Conservation (phyloP, 2,797 vertebrate genomes). For the Malurus leucopterus region DNA sequence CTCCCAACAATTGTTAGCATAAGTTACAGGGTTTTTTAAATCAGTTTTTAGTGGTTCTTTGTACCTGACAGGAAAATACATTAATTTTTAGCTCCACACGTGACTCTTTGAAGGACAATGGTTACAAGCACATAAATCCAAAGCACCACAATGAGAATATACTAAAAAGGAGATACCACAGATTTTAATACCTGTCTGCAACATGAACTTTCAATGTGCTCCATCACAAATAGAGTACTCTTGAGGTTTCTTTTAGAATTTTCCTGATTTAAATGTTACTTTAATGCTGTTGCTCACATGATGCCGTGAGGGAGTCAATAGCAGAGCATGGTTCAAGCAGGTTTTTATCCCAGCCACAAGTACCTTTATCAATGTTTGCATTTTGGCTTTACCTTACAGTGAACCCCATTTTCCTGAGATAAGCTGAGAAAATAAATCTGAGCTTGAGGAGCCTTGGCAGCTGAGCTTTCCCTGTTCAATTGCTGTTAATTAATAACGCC, state of each 20-base stretch:
- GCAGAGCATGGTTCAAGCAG: neutral
- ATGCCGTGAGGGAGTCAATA: neutral
- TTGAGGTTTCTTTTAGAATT: neutral
- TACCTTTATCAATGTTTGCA: neutral
- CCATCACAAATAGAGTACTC: neutral
- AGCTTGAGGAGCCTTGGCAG: neutral
- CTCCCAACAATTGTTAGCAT: neutral
- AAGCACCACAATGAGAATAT: neutral
- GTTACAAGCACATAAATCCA: neutral
- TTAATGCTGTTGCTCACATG: neutral
- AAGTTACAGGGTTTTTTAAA: neutral
- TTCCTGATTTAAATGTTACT: neutral
- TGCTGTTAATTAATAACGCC: neutral
- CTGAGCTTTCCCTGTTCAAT: neutral
- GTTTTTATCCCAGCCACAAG: neutral
- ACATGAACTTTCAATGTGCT: neutral
- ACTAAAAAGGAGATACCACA: neutral
- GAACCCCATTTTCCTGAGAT: neutral
- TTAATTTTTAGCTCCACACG: neutral
- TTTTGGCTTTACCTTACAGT: neutral
- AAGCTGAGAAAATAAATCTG: neutral
- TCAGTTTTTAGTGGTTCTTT: neutral
- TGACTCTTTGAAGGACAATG: neutral
- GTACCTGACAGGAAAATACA: neutral
- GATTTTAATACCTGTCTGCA: neutral